Conservation (phyloP, 2,888 invertebrate genomes). For the Pterobdella sp. region DNA sequence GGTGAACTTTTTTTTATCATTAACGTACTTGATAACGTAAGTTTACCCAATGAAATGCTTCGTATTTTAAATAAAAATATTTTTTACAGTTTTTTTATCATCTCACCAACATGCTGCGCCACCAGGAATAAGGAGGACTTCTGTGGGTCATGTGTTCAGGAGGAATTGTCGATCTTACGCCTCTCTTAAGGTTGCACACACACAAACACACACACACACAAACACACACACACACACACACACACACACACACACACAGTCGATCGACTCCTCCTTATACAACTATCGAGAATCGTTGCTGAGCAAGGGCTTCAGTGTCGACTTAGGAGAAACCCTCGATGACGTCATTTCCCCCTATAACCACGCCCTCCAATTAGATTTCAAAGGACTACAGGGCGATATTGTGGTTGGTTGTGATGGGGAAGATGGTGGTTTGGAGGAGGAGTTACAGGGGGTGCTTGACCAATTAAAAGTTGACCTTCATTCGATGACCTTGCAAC, state of each 20-base stretch:
- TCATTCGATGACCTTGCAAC: neutral
- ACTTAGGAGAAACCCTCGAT: slow-evolving; percentile 32
- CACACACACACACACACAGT: slow-evolving; percentile 9
- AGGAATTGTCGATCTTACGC: slow-evolving; percentile 1
- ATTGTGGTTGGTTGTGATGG: slow-evolving; percentile 27
- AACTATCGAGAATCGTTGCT: slow-evolving; percentile 30
- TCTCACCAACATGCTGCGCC: too few relatives aligned
- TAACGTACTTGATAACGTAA: too few relatives aligned
- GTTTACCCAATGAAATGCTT: too few relatives aligned
- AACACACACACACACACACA: neutral
- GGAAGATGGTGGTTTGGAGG: slow-evolving; percentile 15
- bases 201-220: neutral
- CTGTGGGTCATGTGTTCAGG: too few relatives aligned
- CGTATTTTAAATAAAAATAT: too few relatives aligned
- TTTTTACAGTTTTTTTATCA: too few relatives aligned
- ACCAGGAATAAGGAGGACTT: too few relatives aligned
- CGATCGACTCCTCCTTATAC: slow-evolving; percentile 23
- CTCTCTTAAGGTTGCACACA: neutral
- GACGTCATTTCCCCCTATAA: slow-evolving; percentile 28
- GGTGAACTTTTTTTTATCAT: too few relatives aligned
- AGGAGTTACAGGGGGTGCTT: neutral
- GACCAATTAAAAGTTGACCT: neutral
- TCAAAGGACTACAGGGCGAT: slow-evolving; percentile 23
- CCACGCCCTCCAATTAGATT: slow-evolving; percentile 11
- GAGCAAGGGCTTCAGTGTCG: slow-evolving; percentile 34